phyloP scores from a whole-genome alignment of 2,888 invertebrate genomes.

The Oscheius sp. region DNA sequence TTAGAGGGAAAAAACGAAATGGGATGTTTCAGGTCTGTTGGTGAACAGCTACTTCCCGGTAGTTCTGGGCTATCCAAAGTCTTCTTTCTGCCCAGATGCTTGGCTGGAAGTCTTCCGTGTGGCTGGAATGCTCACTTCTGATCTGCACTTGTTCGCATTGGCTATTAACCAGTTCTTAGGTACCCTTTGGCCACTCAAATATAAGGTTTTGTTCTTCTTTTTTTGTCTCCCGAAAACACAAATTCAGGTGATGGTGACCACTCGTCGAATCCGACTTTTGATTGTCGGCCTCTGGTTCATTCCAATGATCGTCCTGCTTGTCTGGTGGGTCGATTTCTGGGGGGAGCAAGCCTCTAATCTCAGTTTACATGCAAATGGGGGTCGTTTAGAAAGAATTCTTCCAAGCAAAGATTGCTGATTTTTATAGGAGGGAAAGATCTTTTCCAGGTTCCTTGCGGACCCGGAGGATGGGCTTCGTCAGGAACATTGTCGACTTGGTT shows the following conservation, averaged over 20 bases:
- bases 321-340: conserved; percentile 50
- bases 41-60: conserved; percentile 71
- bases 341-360: not conserved
- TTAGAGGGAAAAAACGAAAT: not conserved
- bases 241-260: conserved; percentile 67
- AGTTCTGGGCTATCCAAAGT: conserved; percentile 55
- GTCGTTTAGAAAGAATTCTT: conserved; percentile 8
- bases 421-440: no score
- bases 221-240: not conserved
- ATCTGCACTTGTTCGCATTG: conserved; percentile 69
- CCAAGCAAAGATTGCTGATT: not conserved
- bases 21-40: conserved; percentile 60
- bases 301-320: conserved; percentile 60
- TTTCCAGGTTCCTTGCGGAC: conserved; percentile 53
- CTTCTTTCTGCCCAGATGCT: conserved; percentile 59
- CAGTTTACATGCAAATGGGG: conserved; percentile 17
- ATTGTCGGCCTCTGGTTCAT: conserved; percentile 65
- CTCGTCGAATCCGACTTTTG: conserved; percentile 61
- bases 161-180: conserved; percentile 71
- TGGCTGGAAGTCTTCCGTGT: conserved; percentile 65
- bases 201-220: conserved; percentile 57
- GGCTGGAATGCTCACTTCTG: conserved; percentile 70
- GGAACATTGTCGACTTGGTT: conserved; percentile 57
- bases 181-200: conserved; percentile 68
- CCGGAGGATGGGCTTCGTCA: conserved; percentile 63